Evolutionary conservation across 1,140 invertebrate species (phyloP).

Genomic region (Maniola jurtina): DNA sequence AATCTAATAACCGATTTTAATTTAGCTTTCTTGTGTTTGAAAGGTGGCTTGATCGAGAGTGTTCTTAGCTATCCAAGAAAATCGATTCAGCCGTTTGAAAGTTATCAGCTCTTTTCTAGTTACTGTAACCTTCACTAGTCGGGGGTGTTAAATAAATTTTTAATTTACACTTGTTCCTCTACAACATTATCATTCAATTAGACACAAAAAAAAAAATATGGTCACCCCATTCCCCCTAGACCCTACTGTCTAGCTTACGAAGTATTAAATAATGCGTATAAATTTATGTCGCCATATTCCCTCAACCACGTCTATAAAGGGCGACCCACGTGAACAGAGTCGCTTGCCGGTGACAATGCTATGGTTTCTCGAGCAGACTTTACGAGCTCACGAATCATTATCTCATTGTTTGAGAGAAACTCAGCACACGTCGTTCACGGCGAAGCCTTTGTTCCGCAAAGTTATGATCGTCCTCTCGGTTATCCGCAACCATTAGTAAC

Average conservation of each 20-base stretch:
- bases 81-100: too few relatives aligned
- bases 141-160: too few relatives aligned
- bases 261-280: conserved; percentile 3
- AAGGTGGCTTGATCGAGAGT: too few relatives aligned
- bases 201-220: too few relatives aligned
- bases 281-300: background rate
- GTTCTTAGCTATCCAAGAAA: too few relatives aligned
- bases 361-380: conserved; percentile 13
- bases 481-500: conserved; percentile 56
- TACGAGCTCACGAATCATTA: conserved; percentile 57
- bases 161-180: too few relatives aligned
- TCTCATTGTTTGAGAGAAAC: conserved; percentile 50
- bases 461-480: conserved; percentile 56
- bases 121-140: too few relatives aligned
- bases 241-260: background rate
- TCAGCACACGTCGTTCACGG: conserved; percentile 50
- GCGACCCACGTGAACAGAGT: conserved; percentile 6
- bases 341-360: background rate
- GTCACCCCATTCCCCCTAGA: background rate
- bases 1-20: too few relatives aligned
- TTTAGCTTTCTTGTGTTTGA: too few relatives aligned
- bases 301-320: background rate
- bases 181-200: background rate
- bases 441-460: conserved; percentile 53
- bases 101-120: too few relatives aligned